Percentiles rank a stretch among this genome's conserved stretches.
These are phyloP conservation scores for Scelioninae gen. 2 DNA, from an alignment of 2,888 invertebrate species.

Conservation along the genomic window DNA sequence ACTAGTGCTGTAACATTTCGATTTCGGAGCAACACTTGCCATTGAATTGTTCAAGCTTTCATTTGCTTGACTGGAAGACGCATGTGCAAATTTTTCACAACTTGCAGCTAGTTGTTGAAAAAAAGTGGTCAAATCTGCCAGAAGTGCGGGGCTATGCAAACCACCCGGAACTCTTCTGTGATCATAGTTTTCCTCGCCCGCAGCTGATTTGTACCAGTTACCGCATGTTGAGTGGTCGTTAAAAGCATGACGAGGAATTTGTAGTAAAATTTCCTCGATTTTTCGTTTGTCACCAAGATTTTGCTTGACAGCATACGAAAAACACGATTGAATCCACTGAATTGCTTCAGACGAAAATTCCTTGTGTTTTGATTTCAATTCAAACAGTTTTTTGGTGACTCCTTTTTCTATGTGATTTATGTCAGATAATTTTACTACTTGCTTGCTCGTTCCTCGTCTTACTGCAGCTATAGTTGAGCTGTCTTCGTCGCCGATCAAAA, in stretches of 20 bases:
- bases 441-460: slow-evolving; percentile 2
- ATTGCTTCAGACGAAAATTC: slow-evolving; percentile 24
- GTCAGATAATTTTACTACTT: slow-evolving; percentile 35
- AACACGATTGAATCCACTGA: slow-evolving; percentile 28
- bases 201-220: slow-evolving; percentile 28
- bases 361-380: slow-evolving; percentile 25
- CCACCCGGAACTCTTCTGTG: slow-evolving; percentile 31
- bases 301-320: slow-evolving; percentile 33
- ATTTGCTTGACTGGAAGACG: slow-evolving; percentile 28
- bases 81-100: slow-evolving; percentile 38
- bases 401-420: slow-evolving; percentile 34
- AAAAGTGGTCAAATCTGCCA: slow-evolving; percentile 16
- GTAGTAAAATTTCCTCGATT: slow-evolving; percentile 22
- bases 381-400: slow-evolving; percentile 29
- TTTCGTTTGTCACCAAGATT: slow-evolving; percentile 19
- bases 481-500: slow-evolving; percentile 31
- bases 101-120: slow-evolving; percentile 12
- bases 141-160: slow-evolving; percentile 12
- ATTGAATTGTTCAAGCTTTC: slow-evolving; percentile 38
- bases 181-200: slow-evolving; percentile 21
- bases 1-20: slow-evolving; percentile 28
- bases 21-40: slow-evolving; percentile 34
- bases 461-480: slow-evolving; percentile 33
- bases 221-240: slow-evolving; percentile 28
- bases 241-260: slow-evolving; percentile 37